phyloP scores from a whole-genome alignment of 2,113 vertebrate genomes.

The Petromus typicus region DNA sequence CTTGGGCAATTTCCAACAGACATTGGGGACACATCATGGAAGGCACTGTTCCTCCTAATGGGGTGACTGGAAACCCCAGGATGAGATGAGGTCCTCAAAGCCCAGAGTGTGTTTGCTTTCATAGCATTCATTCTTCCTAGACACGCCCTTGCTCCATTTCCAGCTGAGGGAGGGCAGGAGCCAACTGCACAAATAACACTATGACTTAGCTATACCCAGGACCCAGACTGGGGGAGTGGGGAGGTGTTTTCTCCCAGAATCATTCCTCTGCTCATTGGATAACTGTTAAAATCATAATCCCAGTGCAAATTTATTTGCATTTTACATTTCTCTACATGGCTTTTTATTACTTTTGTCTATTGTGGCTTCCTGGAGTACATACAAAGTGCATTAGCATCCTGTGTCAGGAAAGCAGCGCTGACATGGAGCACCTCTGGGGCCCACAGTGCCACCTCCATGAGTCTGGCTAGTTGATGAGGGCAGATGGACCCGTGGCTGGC shows the following conservation, averaged over 20 bases:
- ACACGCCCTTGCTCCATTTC: not conserved
- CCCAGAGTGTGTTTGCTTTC: not conserved
- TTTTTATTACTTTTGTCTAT: too few relatives aligned
- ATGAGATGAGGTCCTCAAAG: not conserved
- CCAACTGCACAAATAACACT: rapidly evolving
- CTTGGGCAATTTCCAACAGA: not conserved
- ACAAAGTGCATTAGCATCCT: too few relatives aligned
- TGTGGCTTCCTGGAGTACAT: too few relatives aligned
- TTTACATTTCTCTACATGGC: not conserved
- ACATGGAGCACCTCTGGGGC: too few relatives aligned
- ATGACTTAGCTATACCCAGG: not conserved
- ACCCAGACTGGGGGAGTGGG: not conserved
- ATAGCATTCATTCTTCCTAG: not conserved
- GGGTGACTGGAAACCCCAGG: too few relatives aligned
- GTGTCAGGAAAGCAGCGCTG: too few relatives aligned
- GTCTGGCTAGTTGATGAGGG: too few relatives aligned
- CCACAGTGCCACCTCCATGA: too few relatives aligned
- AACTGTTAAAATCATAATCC: not conserved
- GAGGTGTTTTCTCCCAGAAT: not conserved
- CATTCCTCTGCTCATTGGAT: not conserved
- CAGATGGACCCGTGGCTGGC: too few relatives aligned
- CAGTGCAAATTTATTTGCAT: not conserved
- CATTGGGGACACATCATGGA: not conserved
- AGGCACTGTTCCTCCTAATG: not conserved
- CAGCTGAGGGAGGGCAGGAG: not conserved